Percentiles rank a stretch among this genome's conserved stretches.
These are phyloP conservation scores for Eustalomyia histrio DNA, from an alignment of 2,888 invertebrate species.

Conservation along the genomic window DNA sequence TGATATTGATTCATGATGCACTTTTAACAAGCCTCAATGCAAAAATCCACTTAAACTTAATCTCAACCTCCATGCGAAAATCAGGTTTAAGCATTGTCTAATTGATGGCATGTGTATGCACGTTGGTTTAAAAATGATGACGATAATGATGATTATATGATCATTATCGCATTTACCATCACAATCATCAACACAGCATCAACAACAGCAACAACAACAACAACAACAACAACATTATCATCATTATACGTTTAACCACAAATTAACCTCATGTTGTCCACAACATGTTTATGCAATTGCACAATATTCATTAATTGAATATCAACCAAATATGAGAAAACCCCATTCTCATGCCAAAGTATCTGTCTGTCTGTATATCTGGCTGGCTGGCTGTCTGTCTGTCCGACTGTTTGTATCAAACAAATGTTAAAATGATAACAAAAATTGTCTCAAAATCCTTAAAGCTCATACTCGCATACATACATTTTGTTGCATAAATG, in stretches of 20 bases:
- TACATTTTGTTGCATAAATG: constrained; percentile 1
- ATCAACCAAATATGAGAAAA: constrained; percentile 37
- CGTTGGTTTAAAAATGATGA: neutral
- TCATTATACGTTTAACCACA: constrained; percentile 38
- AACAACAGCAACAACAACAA: neutral
- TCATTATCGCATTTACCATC: constrained; percentile 47
- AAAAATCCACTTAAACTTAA: no score
- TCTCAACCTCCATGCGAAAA: no score
- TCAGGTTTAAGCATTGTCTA: no score
- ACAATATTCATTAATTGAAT: constrained; percentile 55
- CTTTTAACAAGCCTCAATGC: no score
- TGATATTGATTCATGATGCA: no score
- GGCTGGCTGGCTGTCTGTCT: no score
- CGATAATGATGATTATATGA: constrained; percentile 25
- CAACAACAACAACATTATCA: neutral
- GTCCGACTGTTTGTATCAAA: neutral
- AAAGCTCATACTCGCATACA: constrained; percentile 27
- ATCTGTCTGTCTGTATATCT: constrained; percentile 2
- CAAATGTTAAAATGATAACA: constrained; percentile 3
- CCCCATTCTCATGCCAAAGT: constrained; percentile 14
- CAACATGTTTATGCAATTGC: constrained; percentile 58
- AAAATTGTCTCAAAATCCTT: constrained; percentile 27
- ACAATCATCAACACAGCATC: neutral
- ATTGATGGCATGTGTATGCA: neutral
- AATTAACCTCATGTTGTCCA: constrained; percentile 57